Evolutionary conservation across 2,888 invertebrate species (phyloP).

Genomic region (Drosophila glabriapex): DNA sequence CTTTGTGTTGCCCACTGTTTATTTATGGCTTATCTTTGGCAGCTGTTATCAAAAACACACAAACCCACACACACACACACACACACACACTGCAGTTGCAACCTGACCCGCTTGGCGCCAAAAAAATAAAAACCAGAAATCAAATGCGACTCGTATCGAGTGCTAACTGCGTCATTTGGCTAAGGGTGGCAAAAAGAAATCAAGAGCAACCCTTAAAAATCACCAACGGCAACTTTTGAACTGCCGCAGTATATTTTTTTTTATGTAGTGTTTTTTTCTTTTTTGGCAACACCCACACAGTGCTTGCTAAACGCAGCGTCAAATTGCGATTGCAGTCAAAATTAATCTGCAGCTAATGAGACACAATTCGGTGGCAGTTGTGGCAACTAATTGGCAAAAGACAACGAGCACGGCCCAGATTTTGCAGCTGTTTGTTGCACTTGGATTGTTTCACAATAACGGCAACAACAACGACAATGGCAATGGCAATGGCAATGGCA

Average conservation of each 20-base stretch:
- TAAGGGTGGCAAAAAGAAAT: constrained; percentile 17
- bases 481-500: constrained; percentile 43
- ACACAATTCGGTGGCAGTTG: constrained; percentile 61
- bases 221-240: constrained; percentile 2
- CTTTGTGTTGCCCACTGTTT: constrained; percentile 22
- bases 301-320: constrained; percentile 55
- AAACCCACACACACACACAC: neutral
- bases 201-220: constrained; percentile 15
- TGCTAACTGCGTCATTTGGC: constrained; percentile 39
- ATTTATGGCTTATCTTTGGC: constrained; percentile 52
- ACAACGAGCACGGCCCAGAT: constrained; percentile 12
- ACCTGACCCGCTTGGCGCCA: constrained; percentile 35
- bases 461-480: constrained; percentile 23
- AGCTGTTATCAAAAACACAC: constrained; percentile 40
- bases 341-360: constrained; percentile 77
- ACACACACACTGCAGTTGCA: constrained; percentile 33
- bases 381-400: constrained; percentile 62
- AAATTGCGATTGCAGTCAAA: constrained; percentile 69
- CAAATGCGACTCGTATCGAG: constrained; percentile 30
- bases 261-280: neutral
- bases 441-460: constrained; percentile 30
- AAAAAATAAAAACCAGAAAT: constrained; percentile 4
- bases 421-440: constrained; percentile 42
- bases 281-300: constrained; percentile 60
- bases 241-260: constrained; percentile 1